Evolutionary conservation across 1,140 invertebrate genomes (phyloP).

Genomic region (Belonocnema kinseyi): DNA sequence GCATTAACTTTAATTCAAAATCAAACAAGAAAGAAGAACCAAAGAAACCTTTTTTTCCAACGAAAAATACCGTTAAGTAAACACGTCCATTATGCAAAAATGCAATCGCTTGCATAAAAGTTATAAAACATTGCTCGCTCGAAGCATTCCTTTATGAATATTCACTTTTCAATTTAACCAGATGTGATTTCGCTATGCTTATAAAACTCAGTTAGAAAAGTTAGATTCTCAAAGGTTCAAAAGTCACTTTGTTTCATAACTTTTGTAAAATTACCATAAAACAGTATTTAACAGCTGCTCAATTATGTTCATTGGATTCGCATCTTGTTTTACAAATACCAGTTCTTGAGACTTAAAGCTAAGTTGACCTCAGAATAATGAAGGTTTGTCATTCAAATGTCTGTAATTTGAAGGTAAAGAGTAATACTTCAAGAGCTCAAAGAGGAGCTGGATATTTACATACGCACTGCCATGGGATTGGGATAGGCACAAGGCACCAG

Average conservation of each 20-base stretch:
- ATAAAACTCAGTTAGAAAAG: not conserved
- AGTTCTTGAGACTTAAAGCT: not conserved
- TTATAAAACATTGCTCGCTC: not conserved
- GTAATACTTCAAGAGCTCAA: slow-evolving; percentile 16
- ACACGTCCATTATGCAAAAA: too few species aligned
- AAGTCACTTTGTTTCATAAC: not conserved
- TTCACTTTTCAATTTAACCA: not conserved
- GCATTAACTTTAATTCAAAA: too few species aligned
- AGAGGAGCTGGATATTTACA: slow-evolving; percentile 16
- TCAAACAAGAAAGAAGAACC: too few species aligned
- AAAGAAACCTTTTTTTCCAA: too few species aligned
- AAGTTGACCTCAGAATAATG: not conserved
- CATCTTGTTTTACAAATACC: not conserved
- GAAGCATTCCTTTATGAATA: not conserved
- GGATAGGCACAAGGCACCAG: not conserved
- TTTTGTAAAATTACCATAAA: not conserved
- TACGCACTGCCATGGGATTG: slow-evolving; percentile 5
- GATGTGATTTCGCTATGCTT: not conserved
- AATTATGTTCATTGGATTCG: not conserved
- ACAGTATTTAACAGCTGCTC: not conserved
- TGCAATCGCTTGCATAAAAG: too few species aligned
- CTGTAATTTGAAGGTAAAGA: slow-evolving; percentile 16
- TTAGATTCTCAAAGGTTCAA: not conserved
- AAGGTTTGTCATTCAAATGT: slow-evolving; percentile 28
- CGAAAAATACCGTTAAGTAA: too few species aligned